Evolutionary conservation across 1,140 invertebrate species (phyloP).

Genomic region (Calycopis cecrops): DNA sequence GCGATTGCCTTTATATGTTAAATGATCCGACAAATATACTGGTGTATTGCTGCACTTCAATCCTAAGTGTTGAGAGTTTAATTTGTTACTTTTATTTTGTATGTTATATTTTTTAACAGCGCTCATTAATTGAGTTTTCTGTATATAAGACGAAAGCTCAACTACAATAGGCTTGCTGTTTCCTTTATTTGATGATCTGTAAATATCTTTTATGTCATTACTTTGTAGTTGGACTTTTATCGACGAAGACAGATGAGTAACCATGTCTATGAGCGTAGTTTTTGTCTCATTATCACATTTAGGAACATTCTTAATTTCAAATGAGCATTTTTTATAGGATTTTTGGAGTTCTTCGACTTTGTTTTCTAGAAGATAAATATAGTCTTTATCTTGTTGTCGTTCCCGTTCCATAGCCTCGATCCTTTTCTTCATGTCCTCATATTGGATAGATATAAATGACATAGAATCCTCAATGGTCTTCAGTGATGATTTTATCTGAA

Average conservation of each 20-base stretch:
- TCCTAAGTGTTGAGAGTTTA: no score
- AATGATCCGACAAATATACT: no score
- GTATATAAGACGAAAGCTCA: conserved; percentile 18
- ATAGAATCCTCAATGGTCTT: conserved; percentile 22
- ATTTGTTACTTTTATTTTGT: no score
- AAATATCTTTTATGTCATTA: conserved; percentile 21
- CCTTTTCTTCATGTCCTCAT: conserved; percentile 20
- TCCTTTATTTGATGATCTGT: conserved; percentile 21
- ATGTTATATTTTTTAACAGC: conserved; percentile 21
- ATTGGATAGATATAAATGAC: conserved; percentile 17
- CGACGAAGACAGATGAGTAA: no score
- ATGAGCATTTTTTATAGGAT: conserved; percentile 14
- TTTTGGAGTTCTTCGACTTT: conserved; percentile 20
- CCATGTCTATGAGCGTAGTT: conserved; percentile 18
- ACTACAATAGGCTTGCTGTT: conserved; percentile 17
- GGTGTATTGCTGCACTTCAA: no score
- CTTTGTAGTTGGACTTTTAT: no score
- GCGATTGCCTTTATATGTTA: conserved; percentile 16
- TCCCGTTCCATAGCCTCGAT: conserved; percentile 10
- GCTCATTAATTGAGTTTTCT: conserved; percentile 17
- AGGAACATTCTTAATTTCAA: conserved; percentile 21
- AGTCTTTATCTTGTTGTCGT: conserved; percentile 19
- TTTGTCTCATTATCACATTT: conserved; percentile 20
- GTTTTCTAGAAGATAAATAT: conserved; percentile 17
- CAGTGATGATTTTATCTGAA: conserved; percentile 15